These are phyloP conservation scores for Oryzias woworae DNA, from an alignment of 2,113 vertebrate species.

Conservation along the genomic window DNA sequence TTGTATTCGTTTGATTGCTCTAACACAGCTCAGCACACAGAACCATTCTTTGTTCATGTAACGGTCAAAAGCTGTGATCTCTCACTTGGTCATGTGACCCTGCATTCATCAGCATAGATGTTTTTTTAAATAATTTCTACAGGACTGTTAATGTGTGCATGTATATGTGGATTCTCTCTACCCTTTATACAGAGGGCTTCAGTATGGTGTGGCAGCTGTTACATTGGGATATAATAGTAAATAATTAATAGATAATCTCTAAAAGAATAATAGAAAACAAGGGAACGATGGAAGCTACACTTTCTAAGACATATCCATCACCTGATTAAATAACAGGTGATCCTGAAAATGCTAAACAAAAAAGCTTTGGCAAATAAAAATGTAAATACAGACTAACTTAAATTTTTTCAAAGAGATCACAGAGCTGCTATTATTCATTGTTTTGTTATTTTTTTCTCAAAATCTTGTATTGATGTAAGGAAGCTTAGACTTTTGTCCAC, in stretches of 20 bases:
- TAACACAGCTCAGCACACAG: conserved; percentile 52
- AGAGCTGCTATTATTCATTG: too few relatives aligned
- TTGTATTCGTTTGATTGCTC: conserved; percentile 58
- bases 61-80: conserved; percentile 23
- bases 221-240: conserved; percentile 22
- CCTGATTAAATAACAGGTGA: too few relatives aligned
- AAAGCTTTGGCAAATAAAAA: too few relatives aligned
- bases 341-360: too few relatives aligned
- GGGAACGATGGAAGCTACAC: conserved; percentile 5
- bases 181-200: neutral
- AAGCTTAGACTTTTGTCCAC: too few relatives aligned
- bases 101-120: conserved; percentile 24
- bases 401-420: too few relatives aligned
- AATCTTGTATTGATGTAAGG: too few relatives aligned
- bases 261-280: conserved; percentile 22
- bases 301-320: neutral
- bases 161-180: neutral
- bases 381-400: too few relatives aligned
- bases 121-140: neutral
- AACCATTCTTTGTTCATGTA: conserved; percentile 49
- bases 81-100: conserved; percentile 13
- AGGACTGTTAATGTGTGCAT: neutral
- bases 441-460: too few relatives aligned
- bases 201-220: conserved; percentile 24
- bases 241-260: conserved; percentile 38